These are phyloP conservation scores for Festucalex cinctus DNA, from an alignment of 2,113 vertebrate species.

Conservation along the genomic window DNA sequence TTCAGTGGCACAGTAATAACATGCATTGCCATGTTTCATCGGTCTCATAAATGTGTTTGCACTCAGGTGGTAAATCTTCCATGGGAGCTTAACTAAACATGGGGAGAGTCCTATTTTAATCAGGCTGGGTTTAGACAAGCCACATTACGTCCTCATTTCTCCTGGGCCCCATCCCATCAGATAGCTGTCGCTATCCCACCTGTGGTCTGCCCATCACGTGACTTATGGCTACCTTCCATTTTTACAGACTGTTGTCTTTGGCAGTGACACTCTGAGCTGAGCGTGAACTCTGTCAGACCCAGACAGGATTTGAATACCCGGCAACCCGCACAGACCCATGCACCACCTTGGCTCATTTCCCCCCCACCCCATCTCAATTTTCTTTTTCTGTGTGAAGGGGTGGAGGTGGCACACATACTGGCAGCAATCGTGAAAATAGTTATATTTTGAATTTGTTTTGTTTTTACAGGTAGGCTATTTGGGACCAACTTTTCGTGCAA, in stretches of 20 bases:
- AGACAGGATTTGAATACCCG: conserved; percentile 54
- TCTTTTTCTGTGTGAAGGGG: conserved; percentile 3
- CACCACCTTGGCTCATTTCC: not conserved
- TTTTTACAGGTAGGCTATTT: too few species aligned
- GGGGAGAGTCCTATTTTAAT: conserved; percentile 33
- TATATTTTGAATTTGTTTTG: too few species aligned
- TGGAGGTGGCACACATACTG: conserved; percentile 34
- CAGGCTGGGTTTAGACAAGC: conserved; percentile 22
- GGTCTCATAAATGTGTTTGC: conserved; percentile 45
- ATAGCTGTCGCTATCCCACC: conserved; percentile 39
- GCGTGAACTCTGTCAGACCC: conserved; percentile 66
- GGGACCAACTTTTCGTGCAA: too few species aligned
- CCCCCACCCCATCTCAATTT: not conserved
- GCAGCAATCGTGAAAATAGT: too few species aligned
- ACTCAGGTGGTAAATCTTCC: conserved; percentile 30
- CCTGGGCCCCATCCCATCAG: conserved; percentile 29
- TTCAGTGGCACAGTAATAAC: conserved; percentile 28
- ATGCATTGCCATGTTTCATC: conserved; percentile 32
- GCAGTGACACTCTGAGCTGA: conserved; percentile 33
- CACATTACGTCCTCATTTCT: conserved; percentile 19
- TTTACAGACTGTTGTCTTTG: conserved; percentile 59
- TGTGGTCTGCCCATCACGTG: conserved; percentile 50
- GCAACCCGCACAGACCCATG: conserved; percentile 24
- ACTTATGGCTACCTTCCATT: conserved; percentile 53
- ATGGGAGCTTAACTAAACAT: conserved; percentile 40